Evolutionary conservation across 2,113 vertebrate species (phyloP), one percentile per base, ranked within the genome.

Genomic region (Sakesphorus luctuosus): DNA sequence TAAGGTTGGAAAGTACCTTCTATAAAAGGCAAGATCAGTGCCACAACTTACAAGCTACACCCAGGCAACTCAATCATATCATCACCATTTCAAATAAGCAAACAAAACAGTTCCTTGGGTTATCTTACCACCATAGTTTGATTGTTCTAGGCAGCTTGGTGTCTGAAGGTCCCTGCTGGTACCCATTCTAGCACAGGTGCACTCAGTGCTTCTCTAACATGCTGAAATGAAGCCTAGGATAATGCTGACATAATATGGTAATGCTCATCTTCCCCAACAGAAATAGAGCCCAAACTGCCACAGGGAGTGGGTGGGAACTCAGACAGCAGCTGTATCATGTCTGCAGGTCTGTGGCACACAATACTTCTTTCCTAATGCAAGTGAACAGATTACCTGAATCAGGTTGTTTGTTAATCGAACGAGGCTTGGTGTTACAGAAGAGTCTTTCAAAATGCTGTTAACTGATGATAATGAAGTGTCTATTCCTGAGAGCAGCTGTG

Each of bases 371-470:
- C 28, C 36, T 3, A 87, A 31, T 18, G 43, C 43, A 49, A 43
- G 52, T 8, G 52, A 90, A 38, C 4, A 33, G 17, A 26, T 82
- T 90, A 99, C 99, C 99, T 99, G 99, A 92, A 99, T 99, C 53
- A 99, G 98, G 97, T 99, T 99, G 97, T 95, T 99, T 76, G 99
- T 98, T 55, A 99, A 98, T 12, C 99, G 98, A 46, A 98, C 89
- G 2, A 99, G 97, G 93, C 98, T 98, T 2, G 98, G 97, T 26
- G 98, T 95, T 17, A 98, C 92, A 7, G 98, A 97, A 3, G 97
- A 78, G 10, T 98, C 98, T 72, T 95, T 97, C 15, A 99, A 97
- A 92, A 99, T 97, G 71, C 93, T 96, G 13, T 65, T 86, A 33
- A 99, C 98, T 38, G 98, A 97, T 2, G 97, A 98, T 71, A 99